Evolutionary conservation across 2,888 invertebrate genomes (phyloP).

Genomic region (Plebejus argus): DNA sequence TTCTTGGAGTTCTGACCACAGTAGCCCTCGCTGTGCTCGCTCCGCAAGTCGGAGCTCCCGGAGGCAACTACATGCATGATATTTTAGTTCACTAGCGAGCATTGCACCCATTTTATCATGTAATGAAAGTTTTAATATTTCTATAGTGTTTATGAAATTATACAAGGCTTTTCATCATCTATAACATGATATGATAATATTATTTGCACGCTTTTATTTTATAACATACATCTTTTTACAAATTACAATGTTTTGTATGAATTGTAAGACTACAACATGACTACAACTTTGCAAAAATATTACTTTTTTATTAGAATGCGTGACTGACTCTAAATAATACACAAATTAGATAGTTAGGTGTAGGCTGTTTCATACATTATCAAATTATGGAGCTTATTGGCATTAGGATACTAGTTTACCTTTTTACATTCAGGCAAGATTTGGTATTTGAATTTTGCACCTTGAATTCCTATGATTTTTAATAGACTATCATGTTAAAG

Average conservation of each 20-base stretch:
- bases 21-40: constrained; percentile 60
- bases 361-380: not conserved
- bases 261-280: not conserved
- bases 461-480: not conserved
- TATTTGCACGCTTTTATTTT: constrained; percentile 30
- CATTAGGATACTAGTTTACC: not conserved
- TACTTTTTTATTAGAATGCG: not conserved
- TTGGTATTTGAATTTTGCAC: not conserved
- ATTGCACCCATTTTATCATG: constrained; percentile 67
- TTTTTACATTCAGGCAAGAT: not conserved
- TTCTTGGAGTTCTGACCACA: constrained; percentile 57
- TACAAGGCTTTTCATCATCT: constrained; percentile 5
- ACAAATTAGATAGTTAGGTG: not conserved
- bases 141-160: not conserved
- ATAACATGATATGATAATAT: not conserved
- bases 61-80: constrained; percentile 70
- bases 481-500: not conserved
- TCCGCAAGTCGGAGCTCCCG: constrained; percentile 62
- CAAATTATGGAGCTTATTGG: not conserved
- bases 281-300: not conserved
- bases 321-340: not conserved
- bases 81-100: constrained; percentile 64
- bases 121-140: constrained; percentile 49
- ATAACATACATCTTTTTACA: not conserved
- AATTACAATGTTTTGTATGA: not conserved